Base-by-base conservation (phyloP, 2,888 invertebrate species). In the Spialia ferax region DNA sequence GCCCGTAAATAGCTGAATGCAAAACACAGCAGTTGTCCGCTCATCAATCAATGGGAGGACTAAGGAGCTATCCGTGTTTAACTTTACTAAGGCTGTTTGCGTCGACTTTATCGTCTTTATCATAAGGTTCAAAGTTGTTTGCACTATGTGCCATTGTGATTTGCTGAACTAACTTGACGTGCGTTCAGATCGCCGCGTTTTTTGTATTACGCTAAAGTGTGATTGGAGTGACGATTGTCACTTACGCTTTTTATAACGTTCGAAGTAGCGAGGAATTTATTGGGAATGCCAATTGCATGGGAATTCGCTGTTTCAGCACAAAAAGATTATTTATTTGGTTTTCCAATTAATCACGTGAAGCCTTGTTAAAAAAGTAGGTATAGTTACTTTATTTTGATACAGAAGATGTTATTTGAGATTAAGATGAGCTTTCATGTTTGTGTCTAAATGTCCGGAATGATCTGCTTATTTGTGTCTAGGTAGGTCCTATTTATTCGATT, bases 1-100 rank as follows among this genome's bases (percentile, higher is more conserved):
- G 84, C 89, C 90, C 90, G 91, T 92, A 93, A 93, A 93, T 93
- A 93, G 91, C 87, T 88, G 84, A 89, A 93, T 91, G 92, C 92
- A 93, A 93, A 92, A 93, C 88, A 87, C 87, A 86, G 85, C 87
- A 89, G 88, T 91, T 89, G 91, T 88, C 89, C 82, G 84, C 86
- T 88, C 92, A 93, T 93, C 92, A 91, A 93, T 93, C 93, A 93
- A 86, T 83, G 74, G 73, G 71, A 71, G 60, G 65, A 65, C 48
- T 48, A 48, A 50, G 59, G 50, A 65, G 52, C 65, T 35, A 65
- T 57, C 65, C 52, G 48, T 38, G 22, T 57, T 38, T 38, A 59
- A 23, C 29, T 42, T 59, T 18, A 18, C 38, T 5, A 29, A 38
- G 32, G 20, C 55, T 22, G 29, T 23, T 29, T 20, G 32, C 11